Evolutionary conservation across 1,140 invertebrate species (phyloP).

Genomic region (Batillaria attramentaria): DNA sequence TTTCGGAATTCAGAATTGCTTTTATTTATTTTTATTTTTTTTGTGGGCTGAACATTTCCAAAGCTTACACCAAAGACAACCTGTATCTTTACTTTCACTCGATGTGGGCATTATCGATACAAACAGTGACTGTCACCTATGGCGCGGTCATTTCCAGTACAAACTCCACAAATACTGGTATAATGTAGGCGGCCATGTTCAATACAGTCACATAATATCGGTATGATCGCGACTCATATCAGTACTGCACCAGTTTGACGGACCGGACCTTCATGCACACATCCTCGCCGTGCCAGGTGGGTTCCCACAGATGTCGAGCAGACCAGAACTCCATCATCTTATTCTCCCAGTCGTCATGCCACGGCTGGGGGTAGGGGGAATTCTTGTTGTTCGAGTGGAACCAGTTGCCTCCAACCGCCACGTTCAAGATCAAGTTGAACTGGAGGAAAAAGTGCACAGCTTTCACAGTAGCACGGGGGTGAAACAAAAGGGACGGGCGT

Average conservation of each 20-base stretch:
- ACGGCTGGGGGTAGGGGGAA: slow-evolving; percentile 32
- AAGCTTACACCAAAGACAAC: no score
- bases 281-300: slow-evolving; percentile 44
- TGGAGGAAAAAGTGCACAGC: slow-evolving; percentile 11
- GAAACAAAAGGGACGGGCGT: slow-evolving; percentile 46
- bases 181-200: no score
- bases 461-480: slow-evolving; percentile 39
- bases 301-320: slow-evolving; percentile 30
- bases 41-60: no score
- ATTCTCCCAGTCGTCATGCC: slow-evolving; percentile 20
- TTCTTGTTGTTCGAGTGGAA: slow-evolving; percentile 33
- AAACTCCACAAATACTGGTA: no score
- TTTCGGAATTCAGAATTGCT: no score
- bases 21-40: no score
- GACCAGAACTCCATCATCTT: slow-evolving; percentile 40
- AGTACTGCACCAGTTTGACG: slow-evolving; percentile 38
- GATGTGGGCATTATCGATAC: no score
- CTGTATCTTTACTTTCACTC: no score
- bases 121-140: no score
- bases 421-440: slow-evolving; percentile 47
- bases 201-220: no score
- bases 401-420: slow-evolving; percentile 44
- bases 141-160: no score
- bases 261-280: slow-evolving; percentile 40
- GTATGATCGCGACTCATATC: neutral